Conservation (phyloP, 2,888 invertebrate genomes). For the Agrotis segetum region DNA sequence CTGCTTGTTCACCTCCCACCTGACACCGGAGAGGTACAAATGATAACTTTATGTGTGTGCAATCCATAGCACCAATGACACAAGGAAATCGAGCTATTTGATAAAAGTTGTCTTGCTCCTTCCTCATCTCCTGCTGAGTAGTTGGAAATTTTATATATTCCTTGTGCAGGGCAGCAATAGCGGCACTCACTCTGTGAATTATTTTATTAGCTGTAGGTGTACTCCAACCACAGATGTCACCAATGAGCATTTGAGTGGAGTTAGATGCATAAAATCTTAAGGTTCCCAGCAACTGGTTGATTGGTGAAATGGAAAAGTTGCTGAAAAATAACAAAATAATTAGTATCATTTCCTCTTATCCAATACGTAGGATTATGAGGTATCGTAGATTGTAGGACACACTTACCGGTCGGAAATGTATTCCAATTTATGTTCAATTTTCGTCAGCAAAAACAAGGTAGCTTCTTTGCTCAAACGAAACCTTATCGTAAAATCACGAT, state of each 20-base stretch:
- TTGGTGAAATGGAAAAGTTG: constrained; percentile 1
- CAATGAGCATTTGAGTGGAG: neutral
- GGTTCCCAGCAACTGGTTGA: constrained; percentile 3
- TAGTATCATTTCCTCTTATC: neutral
- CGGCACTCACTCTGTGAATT: constrained; percentile 8
- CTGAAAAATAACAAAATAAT: constrained; percentile 9
- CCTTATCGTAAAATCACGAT: too few species aligned
- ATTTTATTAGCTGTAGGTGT: constrained; percentile 10
- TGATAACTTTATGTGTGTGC: constrained; percentile 41
- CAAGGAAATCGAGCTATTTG: constrained; percentile 11
- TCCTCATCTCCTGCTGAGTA: constrained; percentile 1
- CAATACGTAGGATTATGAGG: too few species aligned
- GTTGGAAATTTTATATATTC: constrained; percentile 3
- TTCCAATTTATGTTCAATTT: neutral
- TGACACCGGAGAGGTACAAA: neutral
- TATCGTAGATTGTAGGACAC: too few species aligned
- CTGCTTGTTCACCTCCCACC: neutral
- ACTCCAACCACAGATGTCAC: constrained; percentile 11
- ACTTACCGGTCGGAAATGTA: too few species aligned
- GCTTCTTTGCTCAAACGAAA: too few species aligned
- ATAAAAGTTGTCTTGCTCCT: constrained; percentile 2
- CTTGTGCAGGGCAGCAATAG: constrained; percentile 11
- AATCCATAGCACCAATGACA: constrained; percentile 29
- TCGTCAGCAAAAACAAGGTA: too few species aligned
- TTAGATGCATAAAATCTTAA: constrained; percentile 7